Percentiles rank a stretch among this genome's conserved stretches.
Conservation (phyloP, 1,140 invertebrate genomes). For the Drosophila willistoni region DNA sequence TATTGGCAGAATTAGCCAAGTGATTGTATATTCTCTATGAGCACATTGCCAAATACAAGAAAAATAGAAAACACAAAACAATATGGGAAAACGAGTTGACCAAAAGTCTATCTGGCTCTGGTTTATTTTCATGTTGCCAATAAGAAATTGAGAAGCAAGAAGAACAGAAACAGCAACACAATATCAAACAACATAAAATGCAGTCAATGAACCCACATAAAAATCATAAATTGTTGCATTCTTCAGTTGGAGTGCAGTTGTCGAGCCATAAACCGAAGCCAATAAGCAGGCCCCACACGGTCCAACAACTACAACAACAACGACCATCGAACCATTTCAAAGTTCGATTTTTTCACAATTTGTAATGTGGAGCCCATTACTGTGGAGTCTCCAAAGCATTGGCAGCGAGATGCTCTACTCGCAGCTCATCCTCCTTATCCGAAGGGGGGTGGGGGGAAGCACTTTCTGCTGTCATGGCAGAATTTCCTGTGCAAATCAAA, state of each 20-base stretch:
- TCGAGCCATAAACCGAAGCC: constrained; percentile 51
- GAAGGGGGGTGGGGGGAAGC: background rate
- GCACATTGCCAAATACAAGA: constrained; percentile 36
- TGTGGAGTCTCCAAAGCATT: constrained; percentile 12
- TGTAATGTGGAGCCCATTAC: constrained; percentile 52
- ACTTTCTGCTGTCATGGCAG: constrained; percentile 17
- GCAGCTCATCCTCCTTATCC: background rate
- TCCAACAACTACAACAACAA: constrained; percentile 36
- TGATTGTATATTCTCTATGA: constrained; percentile 25
- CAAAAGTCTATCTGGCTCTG: constrained; percentile 26
- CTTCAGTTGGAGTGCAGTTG: constrained; percentile 41
- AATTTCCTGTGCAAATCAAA: constrained; percentile 63
- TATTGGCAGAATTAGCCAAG: background rate
- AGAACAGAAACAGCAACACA: background rate
- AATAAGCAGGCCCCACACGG: constrained; percentile 33
- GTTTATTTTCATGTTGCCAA: constrained; percentile 47
- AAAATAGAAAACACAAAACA: constrained; percentile 8
- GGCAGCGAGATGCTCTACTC: background rate
- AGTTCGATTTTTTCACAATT: constrained; percentile 54
- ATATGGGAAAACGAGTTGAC: constrained; percentile 47
- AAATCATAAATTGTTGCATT: constrained; percentile 67
- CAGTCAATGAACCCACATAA: constrained; percentile 67
- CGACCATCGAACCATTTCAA: constrained; percentile 34
- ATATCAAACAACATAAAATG: constrained; percentile 31
- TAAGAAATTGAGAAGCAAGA: constrained; percentile 8